Conservation (phyloP, 1,140 invertebrate species). For the Pseudomyrmex sp. region DNA sequence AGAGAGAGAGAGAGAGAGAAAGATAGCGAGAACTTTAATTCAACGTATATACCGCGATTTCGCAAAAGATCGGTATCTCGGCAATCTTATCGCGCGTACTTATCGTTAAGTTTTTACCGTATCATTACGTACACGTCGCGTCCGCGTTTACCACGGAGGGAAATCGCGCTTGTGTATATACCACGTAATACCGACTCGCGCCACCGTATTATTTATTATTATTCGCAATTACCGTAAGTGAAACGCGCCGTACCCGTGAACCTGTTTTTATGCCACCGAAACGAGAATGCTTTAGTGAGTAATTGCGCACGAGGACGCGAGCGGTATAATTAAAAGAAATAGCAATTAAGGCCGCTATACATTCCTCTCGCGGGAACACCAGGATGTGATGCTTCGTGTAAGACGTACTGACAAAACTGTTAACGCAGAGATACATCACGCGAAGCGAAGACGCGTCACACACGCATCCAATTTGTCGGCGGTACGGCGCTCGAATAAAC, state of each 20-base stretch:
- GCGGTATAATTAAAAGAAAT: constrained; percentile 61
- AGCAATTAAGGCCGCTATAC: constrained; percentile 61
- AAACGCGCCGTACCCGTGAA: constrained; percentile 52
- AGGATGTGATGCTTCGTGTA: neutral
- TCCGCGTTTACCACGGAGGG: neutral
- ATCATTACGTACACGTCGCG: constrained; percentile 44
- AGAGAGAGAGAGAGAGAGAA: too few relatives aligned
- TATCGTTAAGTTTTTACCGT: constrained; percentile 62
- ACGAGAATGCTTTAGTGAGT: constrained; percentile 55
- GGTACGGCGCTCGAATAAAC: constrained; percentile 7
- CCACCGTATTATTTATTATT: constrained; percentile 68
- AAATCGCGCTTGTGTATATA: constrained; percentile 25
- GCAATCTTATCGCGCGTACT: constrained; percentile 45
- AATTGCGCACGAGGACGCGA: constrained; percentile 32
- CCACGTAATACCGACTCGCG: constrained; percentile 27
- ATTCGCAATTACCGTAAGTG: constrained; percentile 62
- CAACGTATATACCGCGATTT: constrained; percentile 11
- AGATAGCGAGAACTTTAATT: constrained; percentile 26
- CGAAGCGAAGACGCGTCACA: neutral
- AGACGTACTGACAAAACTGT: constrained; percentile 34
- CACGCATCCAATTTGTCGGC: constrained; percentile 14
- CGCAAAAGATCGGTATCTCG: constrained; percentile 51
- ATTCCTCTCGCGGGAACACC: neutral
- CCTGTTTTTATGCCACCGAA: constrained; percentile 60
- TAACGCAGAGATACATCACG: constrained; percentile 1